These are phyloP conservation scores for Drosophila trapezifrons DNA, from an alignment of 1,140 invertebrate species.

Conservation along the genomic window DNA sequence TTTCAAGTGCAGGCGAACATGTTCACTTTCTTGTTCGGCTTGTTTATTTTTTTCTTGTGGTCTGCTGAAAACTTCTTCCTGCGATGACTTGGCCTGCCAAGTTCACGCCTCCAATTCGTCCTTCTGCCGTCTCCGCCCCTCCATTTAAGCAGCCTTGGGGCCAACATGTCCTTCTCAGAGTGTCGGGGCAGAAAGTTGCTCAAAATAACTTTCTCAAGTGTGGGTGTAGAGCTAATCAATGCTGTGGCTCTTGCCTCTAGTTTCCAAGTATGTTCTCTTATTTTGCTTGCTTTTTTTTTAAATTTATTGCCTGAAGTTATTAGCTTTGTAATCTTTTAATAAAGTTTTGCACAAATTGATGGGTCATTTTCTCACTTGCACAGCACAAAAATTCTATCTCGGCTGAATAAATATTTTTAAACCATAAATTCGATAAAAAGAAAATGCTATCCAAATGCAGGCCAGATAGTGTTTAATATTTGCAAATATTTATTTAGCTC, in stretches of 20 bases:
- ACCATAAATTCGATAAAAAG: constrained; percentile 6
- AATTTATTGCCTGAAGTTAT: constrained; percentile 62
- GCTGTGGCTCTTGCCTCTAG: constrained; percentile 18
- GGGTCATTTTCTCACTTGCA: constrained; percentile 16
- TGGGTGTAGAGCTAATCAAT: constrained; percentile 59
- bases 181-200: constrained; percentile 64
- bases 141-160: constrained; percentile 46
- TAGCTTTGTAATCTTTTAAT: constrained; percentile 68
- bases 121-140: constrained; percentile 20
- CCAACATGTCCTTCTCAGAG: constrained; percentile 60
- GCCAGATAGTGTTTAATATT: neutral
- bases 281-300: constrained; percentile 10
- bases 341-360: constrained; percentile 52
- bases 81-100: constrained; percentile 60
- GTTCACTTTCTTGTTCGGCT: constrained; percentile 33
- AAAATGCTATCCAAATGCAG: neutral
- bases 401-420: constrained; percentile 30
- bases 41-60: constrained; percentile 31
- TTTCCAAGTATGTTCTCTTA: constrained; percentile 1
- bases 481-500: constrained; percentile 15
- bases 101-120: constrained; percentile 47
- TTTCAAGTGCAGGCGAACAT: constrained; percentile 30
- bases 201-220: constrained; percentile 35
- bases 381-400: neutral
- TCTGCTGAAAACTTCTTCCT: constrained; percentile 53